Evolutionary conservation across 2,888 invertebrate genomes (phyloP).

Genomic region (Tipula helvola): DNA sequence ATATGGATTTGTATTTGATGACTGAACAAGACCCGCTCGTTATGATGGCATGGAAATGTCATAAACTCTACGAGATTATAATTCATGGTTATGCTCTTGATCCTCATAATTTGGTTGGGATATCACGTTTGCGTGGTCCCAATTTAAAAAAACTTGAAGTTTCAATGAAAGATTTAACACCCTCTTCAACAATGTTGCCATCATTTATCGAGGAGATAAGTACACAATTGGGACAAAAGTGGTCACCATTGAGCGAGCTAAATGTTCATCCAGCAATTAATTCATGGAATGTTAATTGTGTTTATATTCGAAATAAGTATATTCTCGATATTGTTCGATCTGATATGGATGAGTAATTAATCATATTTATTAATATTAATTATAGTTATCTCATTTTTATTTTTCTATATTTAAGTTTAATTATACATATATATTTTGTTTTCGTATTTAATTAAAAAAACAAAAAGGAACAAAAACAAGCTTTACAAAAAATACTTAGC

Average conservation of each 20-base stretch:
- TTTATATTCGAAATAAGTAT: conserved; percentile 28
- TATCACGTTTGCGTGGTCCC: conserved; percentile 30
- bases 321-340: conserved; percentile 31
- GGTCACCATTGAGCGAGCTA: conserved; percentile 27
- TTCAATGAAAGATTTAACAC: conserved; percentile 30
- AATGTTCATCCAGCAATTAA: conserved; percentile 28
- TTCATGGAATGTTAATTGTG: conserved; percentile 27
- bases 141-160: conserved; percentile 31
- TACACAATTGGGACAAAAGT: conserved; percentile 29
- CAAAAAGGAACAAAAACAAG: not conserved
- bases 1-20: conserved; percentile 26
- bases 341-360: conserved; percentile 19
- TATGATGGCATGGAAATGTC: conserved; percentile 48
- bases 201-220: conserved; percentile 33
- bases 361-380: not conserved
- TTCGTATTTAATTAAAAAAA: not conserved
- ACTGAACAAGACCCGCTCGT: conserved; percentile 41
- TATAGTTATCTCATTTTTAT: not conserved
- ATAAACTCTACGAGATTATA: conserved; percentile 39
- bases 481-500: not conserved
- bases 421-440: not conserved
- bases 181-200: conserved; percentile 22
- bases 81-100: conserved; percentile 38
- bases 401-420: not conserved
- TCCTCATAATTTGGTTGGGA: conserved; percentile 33